Base-by-base conservation (phyloP, 2,797 vertebrate genomes). In the Ctenopoma multispine region DNA sequence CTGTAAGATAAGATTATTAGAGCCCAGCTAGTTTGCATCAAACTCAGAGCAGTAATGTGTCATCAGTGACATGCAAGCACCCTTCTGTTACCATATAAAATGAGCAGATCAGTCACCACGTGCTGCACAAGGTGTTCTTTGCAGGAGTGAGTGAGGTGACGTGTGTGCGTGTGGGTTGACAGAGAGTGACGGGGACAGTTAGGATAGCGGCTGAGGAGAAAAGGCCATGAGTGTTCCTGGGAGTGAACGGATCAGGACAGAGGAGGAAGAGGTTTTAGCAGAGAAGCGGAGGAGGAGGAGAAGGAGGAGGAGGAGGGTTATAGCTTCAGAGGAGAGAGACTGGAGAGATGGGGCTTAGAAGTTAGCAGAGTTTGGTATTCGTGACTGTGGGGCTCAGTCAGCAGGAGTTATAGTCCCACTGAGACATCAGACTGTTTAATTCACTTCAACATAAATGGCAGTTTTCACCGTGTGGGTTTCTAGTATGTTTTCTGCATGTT, bases 231-330 rank as follows among this genome's bases (percentile, higher is more conserved):
- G 77, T 63, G 82, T 89, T 87, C 66, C 75, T 58, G 82, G 68
- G 82, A 85, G 81, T 79, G 86, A 84, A 41, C 6, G 27, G 89
- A 92, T 90, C 86, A 92, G 85, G 80, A 84, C 69, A 34, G 77
- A 75, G 76, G 82, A 84, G 69, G 75, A 72, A 75, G 76, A 86
- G 89, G 79, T 85, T 85, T 90, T 81, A 88, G 66, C 55, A 68
- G 79, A 60, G 72, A 78, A 40, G 76, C 67, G 3, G 54, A 13
- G 8, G 29, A n/a, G 69, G 54, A 65, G 70, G 61, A 38, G 71
- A 46, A 64, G 2, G 54, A 14, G 15, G 29, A n/a, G 69, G 54
- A 65, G 72, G 61, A 38, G 74, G 72, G 76, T 86, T 87, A 73
- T 34, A 72, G 75, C 87, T 87, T 89, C 81, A 84, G 76, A 87